Percentiles rank a stretch among this genome's conserved stretches.
Evolutionary conservation across 1,140 invertebrate species (phyloP).

Genomic region (roundworm (Caenorhabditis elegans)): WBcel235 BX284603.4:8205001-8205500

Average conservation of each 20-base stretch:
- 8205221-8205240: too few species aligned
- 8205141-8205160: not conserved
- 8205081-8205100: not conserved
- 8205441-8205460: slow-evolving; percentile 2
- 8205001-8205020: slow-evolving; percentile 1
- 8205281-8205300: too few species aligned
- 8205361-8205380: slow-evolving; percentile 22
- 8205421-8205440: not conserved
- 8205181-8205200: not conserved
- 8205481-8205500: not conserved
- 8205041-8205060: not conserved
- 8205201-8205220: not conserved
- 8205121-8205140: not conserved
- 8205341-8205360: slow-evolving; percentile 4
- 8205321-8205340: too few species aligned
- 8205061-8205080: not conserved
- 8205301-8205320: too few species aligned
- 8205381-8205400: not conserved
- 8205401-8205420: slow-evolving; percentile 18
- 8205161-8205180: slow-evolving; percentile 25
- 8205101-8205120: not conserved
- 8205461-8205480: slow-evolving; percentile 1
- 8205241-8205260: too few species aligned
- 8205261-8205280: not conserved
- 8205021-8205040: not conserved